Percentiles rank a stretch among this genome's conserved stretches.
phyloP scores from a whole-genome alignment of 2,797 vertebrate genomes.

The Falco cherrug region DNA sequence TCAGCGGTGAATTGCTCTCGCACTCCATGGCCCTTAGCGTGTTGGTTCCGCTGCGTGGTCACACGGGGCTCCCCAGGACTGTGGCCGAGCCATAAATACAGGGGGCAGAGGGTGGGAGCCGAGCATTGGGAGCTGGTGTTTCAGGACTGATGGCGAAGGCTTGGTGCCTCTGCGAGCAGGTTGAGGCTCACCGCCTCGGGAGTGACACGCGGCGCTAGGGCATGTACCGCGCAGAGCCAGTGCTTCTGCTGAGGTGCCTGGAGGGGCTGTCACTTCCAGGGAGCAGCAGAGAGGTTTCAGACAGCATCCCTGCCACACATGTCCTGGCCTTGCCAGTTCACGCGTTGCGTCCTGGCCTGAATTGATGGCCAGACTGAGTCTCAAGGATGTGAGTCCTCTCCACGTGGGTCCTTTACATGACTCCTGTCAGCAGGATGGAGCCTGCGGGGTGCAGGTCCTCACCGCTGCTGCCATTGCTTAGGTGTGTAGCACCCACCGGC shows the following conservation, averaged over 20 bases:
- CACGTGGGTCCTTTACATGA: background rate
- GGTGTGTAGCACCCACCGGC: rapidly evolving
- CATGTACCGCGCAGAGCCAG: background rate
- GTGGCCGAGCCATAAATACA: background rate
- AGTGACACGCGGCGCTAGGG: background rate
- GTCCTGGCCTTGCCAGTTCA: background rate
- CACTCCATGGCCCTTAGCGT: background rate
- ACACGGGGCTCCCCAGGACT: background rate
- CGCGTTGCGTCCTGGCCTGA: background rate
- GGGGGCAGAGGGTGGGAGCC: background rate
- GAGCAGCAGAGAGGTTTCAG: background rate
- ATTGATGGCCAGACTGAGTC: background rate
- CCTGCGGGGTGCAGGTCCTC: rapidly evolving
- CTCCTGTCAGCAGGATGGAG: background rate
- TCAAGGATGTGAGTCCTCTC: background rate
- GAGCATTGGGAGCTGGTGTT: background rate
- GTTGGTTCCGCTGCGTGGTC: background rate
- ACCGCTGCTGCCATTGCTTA: background rate
- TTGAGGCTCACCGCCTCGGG: background rate
- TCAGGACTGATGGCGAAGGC: background rate
- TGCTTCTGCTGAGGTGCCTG: background rate
- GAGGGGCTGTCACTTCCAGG: background rate
- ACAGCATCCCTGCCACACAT: background rate
- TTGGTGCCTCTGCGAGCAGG: background rate
- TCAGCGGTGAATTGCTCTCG: background rate